Evolutionary conservation across 2,888 invertebrate species (phyloP), one percentile per base, ranked within the genome.

Genomic region (Heliconius ismenius): DNA sequence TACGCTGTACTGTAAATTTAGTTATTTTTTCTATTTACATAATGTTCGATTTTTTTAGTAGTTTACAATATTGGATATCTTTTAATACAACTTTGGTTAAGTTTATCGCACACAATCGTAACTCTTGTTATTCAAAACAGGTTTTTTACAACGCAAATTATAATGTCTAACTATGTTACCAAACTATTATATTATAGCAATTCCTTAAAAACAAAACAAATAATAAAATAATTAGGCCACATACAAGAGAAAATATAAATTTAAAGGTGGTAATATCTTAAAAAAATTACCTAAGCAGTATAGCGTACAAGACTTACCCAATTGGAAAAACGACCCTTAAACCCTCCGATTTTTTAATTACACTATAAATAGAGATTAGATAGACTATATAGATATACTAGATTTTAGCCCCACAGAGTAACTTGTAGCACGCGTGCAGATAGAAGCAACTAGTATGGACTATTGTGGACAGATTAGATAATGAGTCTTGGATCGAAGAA

Each of bases 391-490:
- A n/a, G n/a, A n/a, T n/a, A n/a, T n/a, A 15, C 43, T 60, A 58
- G 43, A n/a, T 21, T 68, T 43, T 32, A 74, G 70, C 64, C 62
- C 70, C 64, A 79, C 69, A 74, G 73, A 79, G 36, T 49, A 68
- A 49, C 24, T 67, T 39, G 54, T 36, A 18, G n/a, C 49, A 76
- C 64, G 74, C 75, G 75, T 75, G 65, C 74, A 75, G 39, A 72
- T 77, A 58, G 75, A 77, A 70, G 43, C 60, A 65, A 74, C 77
- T 74, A 69, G 63, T 63, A 76, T 84, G 86, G 87, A 84, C 80
- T 84, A 87, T 88, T 86, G 87, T 86, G 83, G 82, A 86, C 85
- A 85, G 89, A 90, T 91, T 89, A 90, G 91, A 91, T 92, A 91
- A 89, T 86, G 83, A 81, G 79, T 82, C 85, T 84, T 87, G 85